A percentile compares a stretch with the other conserved stretches of the same genome.
Conservation (phyloP, 2,888 invertebrate genomes). For the Diplolepis rosae region DNA sequence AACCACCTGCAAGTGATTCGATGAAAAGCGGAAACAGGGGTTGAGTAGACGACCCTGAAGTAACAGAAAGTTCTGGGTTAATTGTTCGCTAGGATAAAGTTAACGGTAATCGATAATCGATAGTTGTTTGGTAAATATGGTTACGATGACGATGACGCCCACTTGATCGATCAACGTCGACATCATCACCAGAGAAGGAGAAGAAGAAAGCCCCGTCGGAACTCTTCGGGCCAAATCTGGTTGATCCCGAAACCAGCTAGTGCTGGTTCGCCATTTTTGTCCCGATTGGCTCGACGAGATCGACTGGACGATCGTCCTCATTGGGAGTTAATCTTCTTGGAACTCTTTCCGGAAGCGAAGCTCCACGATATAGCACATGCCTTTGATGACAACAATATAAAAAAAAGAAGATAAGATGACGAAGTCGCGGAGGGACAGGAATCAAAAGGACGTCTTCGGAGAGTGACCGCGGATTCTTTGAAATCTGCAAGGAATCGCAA, state of each 20-base stretch:
- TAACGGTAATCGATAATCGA: neutral
- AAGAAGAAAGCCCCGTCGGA: conserved; percentile 21
- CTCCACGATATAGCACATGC: neutral
- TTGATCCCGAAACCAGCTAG: conserved; percentile 20
- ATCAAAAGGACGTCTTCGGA: conserved; percentile 10
- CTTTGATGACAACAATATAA: neutral
- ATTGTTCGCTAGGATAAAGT: neutral
- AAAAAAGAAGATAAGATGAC: neutral
- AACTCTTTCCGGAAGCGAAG: conserved; percentile 1
- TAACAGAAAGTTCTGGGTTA: neutral
- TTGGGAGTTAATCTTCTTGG: conserved; percentile 15
- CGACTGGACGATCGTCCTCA: conserved; percentile 9
- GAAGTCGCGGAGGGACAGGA: conserved; percentile 14
- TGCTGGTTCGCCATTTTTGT: conserved; percentile 21
- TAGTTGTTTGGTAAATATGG: conserved; percentile 1
- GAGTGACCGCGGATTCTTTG: neutral
- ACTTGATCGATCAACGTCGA: neutral
- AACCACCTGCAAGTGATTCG: neutral
- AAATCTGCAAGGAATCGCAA: neutral
- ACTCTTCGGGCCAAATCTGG: conserved; percentile 23
- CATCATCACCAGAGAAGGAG: conserved; percentile 19
- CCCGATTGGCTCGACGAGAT: neutral
- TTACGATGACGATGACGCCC: conserved; percentile 13
- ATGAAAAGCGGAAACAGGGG: neutral
- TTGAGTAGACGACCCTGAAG: neutral